Evolutionary conservation across 2,888 invertebrate species (phyloP), one percentile per base, ranked within the genome.

Genomic region (Alsophila aescularia): DNA sequence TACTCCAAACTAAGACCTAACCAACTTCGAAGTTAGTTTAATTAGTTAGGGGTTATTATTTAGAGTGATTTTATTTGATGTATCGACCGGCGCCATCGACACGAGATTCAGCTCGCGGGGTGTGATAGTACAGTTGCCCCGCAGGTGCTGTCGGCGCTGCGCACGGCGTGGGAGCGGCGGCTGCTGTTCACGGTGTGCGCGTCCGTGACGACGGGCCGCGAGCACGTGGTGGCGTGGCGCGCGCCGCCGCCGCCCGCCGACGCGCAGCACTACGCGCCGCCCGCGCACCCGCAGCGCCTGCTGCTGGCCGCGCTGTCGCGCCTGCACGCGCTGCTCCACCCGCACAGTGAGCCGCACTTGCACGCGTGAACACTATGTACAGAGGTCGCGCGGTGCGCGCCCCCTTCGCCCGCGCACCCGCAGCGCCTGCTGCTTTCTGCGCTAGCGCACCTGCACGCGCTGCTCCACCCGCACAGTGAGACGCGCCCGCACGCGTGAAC

Each of bases 171-270:
- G 93, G 96, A 96, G 76, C 93, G 96, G 12, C 94, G 96, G 56
- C 83, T 95, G 64, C 94, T 97, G 67, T 98, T 98, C 90, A 96
- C 96, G 0, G 95, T 98, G 64, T 95, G 96, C 50, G 93, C 96
- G 37, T 98, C 98, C 0, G 94, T 95, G 54, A 98, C 98, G 0
- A 98, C 98, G 0, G 98, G 98, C 0, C 94, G 96, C 68, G 96
- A 96, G 78, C 96, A 98, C 89, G 97, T 97, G 57, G 96, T 98
- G 50, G 95, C 97, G 39, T 98, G 98, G 98, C 96, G 85, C 64
- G 72, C 61, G 58, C 27, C 76, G 14, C 81, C 86, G 45, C 85
- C 87, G 29, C 85, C 85, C 72, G 65, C 77, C 64, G 58, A 76
- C 54, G 59, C 55, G 9, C 53, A 67, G 44, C 72, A 81, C 72